phyloP scores from a whole-genome alignment of 2,113 vertebrate genomes.

The Lampris incognitus region DNA sequence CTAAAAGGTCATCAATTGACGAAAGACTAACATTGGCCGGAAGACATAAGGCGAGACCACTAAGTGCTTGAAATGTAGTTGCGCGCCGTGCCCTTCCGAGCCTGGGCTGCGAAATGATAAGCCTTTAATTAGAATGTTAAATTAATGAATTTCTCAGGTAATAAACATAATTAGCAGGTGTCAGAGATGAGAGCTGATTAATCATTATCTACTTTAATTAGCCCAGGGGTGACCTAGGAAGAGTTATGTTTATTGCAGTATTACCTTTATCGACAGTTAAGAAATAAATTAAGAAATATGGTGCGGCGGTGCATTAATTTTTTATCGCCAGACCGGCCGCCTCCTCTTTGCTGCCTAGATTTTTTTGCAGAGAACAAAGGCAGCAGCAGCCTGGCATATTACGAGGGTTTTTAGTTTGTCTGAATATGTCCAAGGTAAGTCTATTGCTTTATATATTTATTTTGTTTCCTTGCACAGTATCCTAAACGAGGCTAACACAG shows the following conservation, averaged over 20 bases:
- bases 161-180: slow-evolving; percentile 67
- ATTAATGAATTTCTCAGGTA: slow-evolving; percentile 55
- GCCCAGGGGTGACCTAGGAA: slow-evolving; percentile 56
- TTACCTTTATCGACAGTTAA: slow-evolving; percentile 12
- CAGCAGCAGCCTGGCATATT: slow-evolving; percentile 19
- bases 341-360: slow-evolving; percentile 6
- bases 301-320: slow-evolving; percentile 9
- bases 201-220: slow-evolving; percentile 72
- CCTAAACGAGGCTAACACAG: slow-evolving; percentile 61
- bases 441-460: slow-evolving; percentile 15
- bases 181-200: slow-evolving; percentile 62
- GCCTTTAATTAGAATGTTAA: slow-evolving; percentile 69
- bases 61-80: slow-evolving; percentile 30
- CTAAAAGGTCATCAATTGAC: slow-evolving; percentile 73
- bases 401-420: slow-evolving; percentile 20
- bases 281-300: neutral
- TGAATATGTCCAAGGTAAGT: slow-evolving; percentile 58
- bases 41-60: slow-evolving; percentile 21
- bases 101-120: slow-evolving; percentile 44
- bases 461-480: slow-evolving; percentile 49
- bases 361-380: slow-evolving; percentile 2
- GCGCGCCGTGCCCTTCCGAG: slow-evolving; percentile 26
- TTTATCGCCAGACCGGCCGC: neutral
- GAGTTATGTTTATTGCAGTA: slow-evolving; percentile 39
- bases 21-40: slow-evolving; percentile 64